These are phyloP conservation scores for Gnathochromis pfefferi DNA, from an alignment of 2,113 vertebrate species.

Conservation along the genomic window DNA sequence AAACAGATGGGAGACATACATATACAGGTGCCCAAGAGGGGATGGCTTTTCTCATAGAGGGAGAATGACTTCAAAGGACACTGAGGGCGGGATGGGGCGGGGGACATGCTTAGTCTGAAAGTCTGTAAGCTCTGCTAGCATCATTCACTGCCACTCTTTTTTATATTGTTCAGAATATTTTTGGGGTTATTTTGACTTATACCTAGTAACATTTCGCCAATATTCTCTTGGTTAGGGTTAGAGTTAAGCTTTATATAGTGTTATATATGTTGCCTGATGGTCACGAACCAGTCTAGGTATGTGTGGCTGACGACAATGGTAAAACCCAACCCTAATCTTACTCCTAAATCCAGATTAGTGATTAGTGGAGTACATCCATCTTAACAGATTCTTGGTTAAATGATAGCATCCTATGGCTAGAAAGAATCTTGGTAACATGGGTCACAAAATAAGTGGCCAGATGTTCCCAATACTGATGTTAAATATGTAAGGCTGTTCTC, in stretches of 20 bases:
- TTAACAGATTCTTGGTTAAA: background rate
- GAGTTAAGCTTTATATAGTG: background rate
- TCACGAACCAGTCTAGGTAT: background rate
- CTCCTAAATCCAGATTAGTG: background rate
- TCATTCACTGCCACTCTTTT: background rate
- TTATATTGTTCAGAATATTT: background rate
- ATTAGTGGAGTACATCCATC: background rate
- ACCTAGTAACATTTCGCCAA: background rate
- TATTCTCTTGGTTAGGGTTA: background rate
- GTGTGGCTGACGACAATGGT: background rate
- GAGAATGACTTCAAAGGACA: background rate
- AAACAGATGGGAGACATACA: background rate
- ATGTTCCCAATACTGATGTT: background rate
- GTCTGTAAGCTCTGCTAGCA: background rate
- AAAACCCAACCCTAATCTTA: background rate
- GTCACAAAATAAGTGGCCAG: background rate
- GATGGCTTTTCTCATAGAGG: background rate
- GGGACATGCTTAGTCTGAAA: background rate
- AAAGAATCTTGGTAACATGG: background rate
- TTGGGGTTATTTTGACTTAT: background rate
- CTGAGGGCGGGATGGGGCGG: fast-evolving
- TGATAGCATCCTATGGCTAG: background rate
- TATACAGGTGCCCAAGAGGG: background rate
- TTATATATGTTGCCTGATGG: background rate
- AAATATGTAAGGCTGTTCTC: background rate